Evolutionary conservation across 1,140 invertebrate genomes (phyloP), one percentile per base, ranked within the genome.

Genomic region (Diabrotica undecimpunctata): DNA sequence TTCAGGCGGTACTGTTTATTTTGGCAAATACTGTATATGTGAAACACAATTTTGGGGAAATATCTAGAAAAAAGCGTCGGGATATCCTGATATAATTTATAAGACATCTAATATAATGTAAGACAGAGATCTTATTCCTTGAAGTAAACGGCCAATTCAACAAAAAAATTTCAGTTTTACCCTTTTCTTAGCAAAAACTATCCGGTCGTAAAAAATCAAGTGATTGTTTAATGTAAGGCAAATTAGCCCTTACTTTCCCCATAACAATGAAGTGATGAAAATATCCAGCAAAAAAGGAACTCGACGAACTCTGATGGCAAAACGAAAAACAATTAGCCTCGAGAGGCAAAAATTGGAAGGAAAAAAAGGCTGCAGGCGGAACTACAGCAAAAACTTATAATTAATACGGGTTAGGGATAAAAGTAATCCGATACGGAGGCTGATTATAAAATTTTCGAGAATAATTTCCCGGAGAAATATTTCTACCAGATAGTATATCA

Each of bases 401-500:
- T 46, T 46, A 46, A 46, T 46, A 46, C 41, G 41, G 41, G 5
- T 46, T 46, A 46, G 41, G 41, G 41, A 46, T 46, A n/a, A 57
- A 57, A 57, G 55, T 38, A 35, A 57, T 57, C 37, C 36, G 55
- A 36, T 57, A 57, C 55, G 55, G n/a, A 37, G 11, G 25, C 36
- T 37, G 25, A 57, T 57, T 12, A 12, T 37, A 57, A 57, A n/a
- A 57, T 55, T 55, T 55, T 55, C 54, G 14, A 35, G 54, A 25
- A 14, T 55, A 55, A 55, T 57, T 57, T 57, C 37, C 55, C 41
- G 41, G 25, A 36, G 55, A 12, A 57, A 37, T 36, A 37, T 57
- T 57, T 57, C 55, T 57, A 36, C 55, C 7, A 57, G 55, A 60
- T 35, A 50, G 38, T 60, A 14, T 60, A 60, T 60, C 58, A 60